Percentiles rank a stretch among this genome's conserved stretches.
These are phyloP conservation scores for Cistogaster globosa DNA, from an alignment of 2,888 invertebrate genomes.

Conservation along the genomic window DNA sequence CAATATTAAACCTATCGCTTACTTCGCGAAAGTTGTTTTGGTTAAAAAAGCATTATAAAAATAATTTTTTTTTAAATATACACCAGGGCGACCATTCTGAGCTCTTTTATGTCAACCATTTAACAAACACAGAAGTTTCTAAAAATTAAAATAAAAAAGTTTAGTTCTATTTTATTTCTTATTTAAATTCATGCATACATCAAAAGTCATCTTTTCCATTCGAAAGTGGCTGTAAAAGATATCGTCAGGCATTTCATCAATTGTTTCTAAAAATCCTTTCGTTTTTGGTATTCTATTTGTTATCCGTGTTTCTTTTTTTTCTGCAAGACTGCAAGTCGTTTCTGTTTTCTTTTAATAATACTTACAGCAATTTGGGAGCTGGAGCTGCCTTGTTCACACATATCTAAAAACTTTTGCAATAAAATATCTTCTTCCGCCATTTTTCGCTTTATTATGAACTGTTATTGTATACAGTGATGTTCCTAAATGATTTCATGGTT, in stretches of 20 bases:
- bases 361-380: constrained; percentile 23
- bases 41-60: neutral
- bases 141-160: constrained; percentile 3
- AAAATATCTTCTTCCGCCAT: constrained; percentile 21
- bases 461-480: neutral
- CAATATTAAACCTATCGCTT: constrained; percentile 2
- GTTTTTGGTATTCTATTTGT: constrained; percentile 20
- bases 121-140: neutral
- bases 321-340: constrained; percentile 19
- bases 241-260: constrained; percentile 10
- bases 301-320: constrained; percentile 18
- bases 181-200: constrained; percentile 13
- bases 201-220: constrained; percentile 10
- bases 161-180: constrained; percentile 13
- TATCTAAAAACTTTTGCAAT: constrained; percentile 13
- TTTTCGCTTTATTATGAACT: neutral
- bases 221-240: constrained; percentile 16
- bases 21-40: constrained; percentile 16
- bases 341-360: constrained; percentile 18
- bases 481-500: constrained; percentile 9
- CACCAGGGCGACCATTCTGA: constrained; percentile 15
- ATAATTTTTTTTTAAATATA: neutral
- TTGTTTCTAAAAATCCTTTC: neutral
- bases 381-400: constrained; percentile 28
- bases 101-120: neutral